Evolutionary conservation across 2,113 vertebrate species (phyloP), one percentile per base, ranked within the genome.

Genomic region (Aphelocoma coerulescens): DNA sequence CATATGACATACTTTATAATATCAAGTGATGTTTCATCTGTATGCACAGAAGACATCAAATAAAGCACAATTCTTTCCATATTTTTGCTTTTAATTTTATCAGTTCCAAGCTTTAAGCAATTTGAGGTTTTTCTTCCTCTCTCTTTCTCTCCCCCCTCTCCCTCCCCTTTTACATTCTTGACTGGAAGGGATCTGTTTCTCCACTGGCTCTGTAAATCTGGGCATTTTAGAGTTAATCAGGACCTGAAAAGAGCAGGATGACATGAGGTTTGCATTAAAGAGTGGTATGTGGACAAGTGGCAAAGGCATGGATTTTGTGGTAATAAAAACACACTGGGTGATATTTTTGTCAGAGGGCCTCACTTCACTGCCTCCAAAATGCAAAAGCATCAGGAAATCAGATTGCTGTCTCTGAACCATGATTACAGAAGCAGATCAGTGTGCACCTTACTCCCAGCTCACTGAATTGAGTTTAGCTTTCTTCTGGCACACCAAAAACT

Each of bases 251-350:
- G 94, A 96, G 72, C 93, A 94, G 96, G 74, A 96, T 96, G 96
- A 98, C 98, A 98, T 98, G 96, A 97, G 98, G 98, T 98, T 98
- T 98, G 95, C 97, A 98, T 98, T 98, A 98, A 92, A 95, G 78
- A 89, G 88, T 91, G 97, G 97, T 98, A 97, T 98, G 97, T 81
- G 79, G 94, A 97, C 97, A 98, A 98, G 97, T 98, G 98, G 97
- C 96, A 97, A 85, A 91, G 96, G 97, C 97, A 93, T 89, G 97
- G 98, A 98, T 98, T 98, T 97, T 85, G 96, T 69, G 83, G 96
- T 97, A 97, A 97, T 98, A 97, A 98, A 97, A 98, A 97, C 97
- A 97, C 93, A 96, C 89, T 95, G 95, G 80, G 69, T 96, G 96
- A 97, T 97, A 95, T 97, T 98, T 97, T 97, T 97, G 96, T 97